Percentiles rank a stretch among this genome's conserved stretches.
Evolutionary conservation across 2,113 vertebrate genomes (phyloP).

Genomic region (Ailurus styani): DNA sequence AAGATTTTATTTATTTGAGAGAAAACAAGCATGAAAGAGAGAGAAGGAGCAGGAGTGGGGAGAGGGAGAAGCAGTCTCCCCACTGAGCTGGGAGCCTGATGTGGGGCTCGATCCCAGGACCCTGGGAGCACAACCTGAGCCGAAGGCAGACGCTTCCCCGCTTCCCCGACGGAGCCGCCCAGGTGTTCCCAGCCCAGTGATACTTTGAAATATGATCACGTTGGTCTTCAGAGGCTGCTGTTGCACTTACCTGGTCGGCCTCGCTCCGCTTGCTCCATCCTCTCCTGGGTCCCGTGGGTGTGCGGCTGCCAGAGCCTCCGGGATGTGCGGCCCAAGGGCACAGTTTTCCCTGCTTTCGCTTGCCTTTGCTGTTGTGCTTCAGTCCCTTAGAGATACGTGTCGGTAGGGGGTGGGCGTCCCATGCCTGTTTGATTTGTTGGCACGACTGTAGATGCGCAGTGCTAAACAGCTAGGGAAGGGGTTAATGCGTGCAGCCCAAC

Average conservation of each 20-base stretch:
- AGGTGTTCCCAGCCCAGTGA: not conserved
- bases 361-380: not conserved
- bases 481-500: too few relatives aligned
- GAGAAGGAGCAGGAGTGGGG: too few relatives aligned
- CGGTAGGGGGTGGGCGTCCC: accelerated
- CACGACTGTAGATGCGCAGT: not conserved
- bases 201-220: not conserved
- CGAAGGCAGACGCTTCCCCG: not conserved
- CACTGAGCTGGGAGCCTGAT: not conserved
- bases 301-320: not conserved
- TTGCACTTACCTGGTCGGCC: accelerated
- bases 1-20: too few relatives aligned
- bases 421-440: accelerated
- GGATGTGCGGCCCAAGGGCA: not conserved
- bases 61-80: not conserved
- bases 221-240: accelerated
- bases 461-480: not conserved
- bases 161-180: not conserved
- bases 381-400: not conserved
- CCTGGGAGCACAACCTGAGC: not conserved
- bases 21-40: too few relatives aligned
- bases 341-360: not conserved
- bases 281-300: not conserved
- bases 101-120: not conserved
- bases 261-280: not conserved